Evolutionary conservation across 2,888 invertebrate genomes (phyloP), one percentile per base, ranked within the genome.

Genomic region (Xestia sexstrigata): DNA sequence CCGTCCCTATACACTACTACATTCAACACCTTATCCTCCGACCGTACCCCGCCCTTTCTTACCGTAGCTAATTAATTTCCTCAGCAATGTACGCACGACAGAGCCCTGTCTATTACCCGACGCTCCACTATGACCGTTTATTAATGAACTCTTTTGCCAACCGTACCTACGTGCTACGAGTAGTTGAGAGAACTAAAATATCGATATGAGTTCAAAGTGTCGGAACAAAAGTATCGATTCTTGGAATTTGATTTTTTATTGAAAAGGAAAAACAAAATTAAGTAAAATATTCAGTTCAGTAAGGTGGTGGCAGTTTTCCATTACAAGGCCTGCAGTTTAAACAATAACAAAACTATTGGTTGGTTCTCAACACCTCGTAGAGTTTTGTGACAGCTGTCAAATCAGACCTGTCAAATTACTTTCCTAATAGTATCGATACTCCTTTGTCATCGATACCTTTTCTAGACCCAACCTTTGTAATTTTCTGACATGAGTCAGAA

Each of bases 61-160:
- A 90, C 91, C 92, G 91, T 93, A 91, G 91, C 92, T 94, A 94
- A 94, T 94, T 94, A 94, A 93, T 94, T 94, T 93, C 93, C 90
- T 90, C 78, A 80, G 87, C 82, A 80, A 82, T 84, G 78, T 76
- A 77, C 76, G 83, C 84, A 88, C 87, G 87, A 85, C 89, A 89
- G 86, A 87, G 87, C 86, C 82, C 85, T 83, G 89, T 90, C 92
- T 82, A 90, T 92, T 92, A 90, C 81, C 86, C 81, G 87, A 89
- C 85, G 88, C 88, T 89, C 89, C 85, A 88, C 85, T 87, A 79
- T 83, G 79, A 82, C 86, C 81, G 88, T 89, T 91, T 92, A 92
- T 93, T 93, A 93, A 93, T 93, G 91, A 91, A 90, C 83, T 86
- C 79, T 84, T 86, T 84, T 85, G 81, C 85, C 66, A 85, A 88